Base-by-base conservation (phyloP, 2,888 invertebrate species). In the Drosophila nr. medialis region DNA sequence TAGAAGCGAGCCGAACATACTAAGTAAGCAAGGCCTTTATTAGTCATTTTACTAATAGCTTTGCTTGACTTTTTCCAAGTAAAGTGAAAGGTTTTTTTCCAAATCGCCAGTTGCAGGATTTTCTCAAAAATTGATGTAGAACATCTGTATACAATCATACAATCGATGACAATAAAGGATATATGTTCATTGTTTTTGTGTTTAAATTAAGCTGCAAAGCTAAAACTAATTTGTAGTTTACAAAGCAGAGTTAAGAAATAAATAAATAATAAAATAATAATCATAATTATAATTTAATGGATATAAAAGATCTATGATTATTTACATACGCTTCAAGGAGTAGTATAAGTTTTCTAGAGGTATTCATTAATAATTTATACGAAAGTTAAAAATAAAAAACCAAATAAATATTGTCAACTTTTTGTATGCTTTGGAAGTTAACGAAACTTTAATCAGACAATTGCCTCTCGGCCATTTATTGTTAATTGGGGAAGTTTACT, bases 401-500 rank as follows among this genome's bases (percentile, higher is more conserved):
- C 15, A 4, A 0, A 27, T 18, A 15, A 24, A 48, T 15, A 24
- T 7, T 8, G 18, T 6, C 1, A 2, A 49, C 49, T 27, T 50
- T 18, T 6, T 11, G 4, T n/a, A 8, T 4, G 21, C 10, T 24
- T 45, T 18, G 2, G 1, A 29, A 27, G 32, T 62, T 32, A 70
- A 70, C 24, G 15, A 40, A 54, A 60, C 45, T 70, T 48, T 29
- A 24, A 8, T 10, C 15, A 2, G 18, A 48, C 11, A 59, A 68
- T 42, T 38, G 38, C 13, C 29, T 21, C 10, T 53, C 21, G 21
- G 15, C n/a, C 18, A 38, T 29, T n/a, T 38, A n/a, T 36, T 7
- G 21, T 50, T 42, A 71, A 61, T 62, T 49, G 27, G 45, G 45
- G 21, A 56, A 62, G 55, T 51, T 70, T 59, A 15, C 29, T 6